Evolutionary conservation across 1,140 invertebrate species (phyloP), one percentile per base, ranked within the genome.

Genomic region (Ceratosolen solmsi): DNA sequence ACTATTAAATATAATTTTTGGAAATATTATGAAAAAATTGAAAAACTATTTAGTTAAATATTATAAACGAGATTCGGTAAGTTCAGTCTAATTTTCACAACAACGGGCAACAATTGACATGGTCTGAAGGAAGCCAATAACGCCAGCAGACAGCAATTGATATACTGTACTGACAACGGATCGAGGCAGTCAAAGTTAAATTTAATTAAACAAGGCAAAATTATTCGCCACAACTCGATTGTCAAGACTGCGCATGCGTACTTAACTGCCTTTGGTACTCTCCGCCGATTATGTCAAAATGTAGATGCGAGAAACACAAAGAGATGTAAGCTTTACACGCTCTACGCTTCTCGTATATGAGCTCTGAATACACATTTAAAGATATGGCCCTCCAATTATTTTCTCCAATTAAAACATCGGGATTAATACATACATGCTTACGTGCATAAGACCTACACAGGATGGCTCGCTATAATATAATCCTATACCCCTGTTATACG

Each of bases 191-290:
- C 25, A 82, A 76, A 70, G 73, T n/a, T 36, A 82, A 79, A 77
- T 77, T 82, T 77, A 82, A 82, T 82, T 76, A 82, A 82, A 76
- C 73, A 70, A 46, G 51, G 38, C 46, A 56, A 82, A 82, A 82
- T 77, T 78, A 77, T 77, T 77, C 65, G 74, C 65, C 60, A 20
- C 60, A 68, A 68, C 46, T 68, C 8, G 65, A 70, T 79, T 36
- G 63, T 51, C 25, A 22, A 8, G 25, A 13, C 3, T 11, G 58
- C 38, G 38, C 8, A 4, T 73, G 71, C 71, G 71, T 46, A 1
- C 17, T 71, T 17, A 4, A 0, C 13, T 1, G 9, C 25, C n/a
- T n/a, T n/a, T 20, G 9, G n/a, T n/a, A 51, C 41, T 11, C n/a
- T 71, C 68, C 38, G 2, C 3, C 11, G 22, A 20, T 17, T 33